Evolutionary conservation across 2,113 vertebrate genomes (phyloP).

Genomic region (chimpanzee (Pan troglodytes)): DNA sequence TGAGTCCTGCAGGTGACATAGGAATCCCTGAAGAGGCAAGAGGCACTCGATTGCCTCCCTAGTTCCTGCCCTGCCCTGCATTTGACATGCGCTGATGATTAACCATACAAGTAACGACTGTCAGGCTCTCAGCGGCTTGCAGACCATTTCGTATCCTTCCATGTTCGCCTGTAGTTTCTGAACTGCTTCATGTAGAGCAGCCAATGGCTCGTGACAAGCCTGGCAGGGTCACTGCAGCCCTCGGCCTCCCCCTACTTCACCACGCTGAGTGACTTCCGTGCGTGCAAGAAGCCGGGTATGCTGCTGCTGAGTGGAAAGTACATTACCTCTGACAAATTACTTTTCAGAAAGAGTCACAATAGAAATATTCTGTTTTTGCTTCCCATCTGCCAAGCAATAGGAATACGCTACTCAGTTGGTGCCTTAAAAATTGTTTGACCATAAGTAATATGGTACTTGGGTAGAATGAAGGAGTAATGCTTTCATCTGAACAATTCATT

Average conservation of each 20-base stretch:
- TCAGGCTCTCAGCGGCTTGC: background rate
- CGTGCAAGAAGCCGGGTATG: background rate
- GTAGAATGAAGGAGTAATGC: constrained; percentile 54
- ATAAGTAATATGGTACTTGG: constrained; percentile 62
- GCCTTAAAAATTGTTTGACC: constrained; percentile 6
- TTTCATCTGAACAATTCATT: constrained; percentile 75
- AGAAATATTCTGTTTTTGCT: constrained; percentile 13
- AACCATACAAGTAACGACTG: background rate
- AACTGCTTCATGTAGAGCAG: background rate
- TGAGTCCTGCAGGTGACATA: background rate
- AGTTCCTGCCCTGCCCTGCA: background rate
- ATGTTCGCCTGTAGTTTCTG: background rate
- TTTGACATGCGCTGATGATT: background rate
- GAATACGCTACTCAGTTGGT: constrained; percentile 47
- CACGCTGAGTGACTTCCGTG: background rate
- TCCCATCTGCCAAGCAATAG: constrained; percentile 47
- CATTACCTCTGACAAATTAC: constrained; percentile 18
- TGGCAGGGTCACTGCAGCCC: background rate
- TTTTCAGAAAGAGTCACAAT: constrained; percentile 23
- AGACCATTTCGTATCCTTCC: background rate
- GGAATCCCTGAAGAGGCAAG: background rate
- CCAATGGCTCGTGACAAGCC: background rate
- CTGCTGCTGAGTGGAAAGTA: background rate
- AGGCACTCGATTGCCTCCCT: background rate
- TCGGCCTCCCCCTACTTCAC: accelerated